phyloP scores from a whole-genome alignment of 2,797 vertebrate genomes.

The Pagetopsis macropterus region DNA sequence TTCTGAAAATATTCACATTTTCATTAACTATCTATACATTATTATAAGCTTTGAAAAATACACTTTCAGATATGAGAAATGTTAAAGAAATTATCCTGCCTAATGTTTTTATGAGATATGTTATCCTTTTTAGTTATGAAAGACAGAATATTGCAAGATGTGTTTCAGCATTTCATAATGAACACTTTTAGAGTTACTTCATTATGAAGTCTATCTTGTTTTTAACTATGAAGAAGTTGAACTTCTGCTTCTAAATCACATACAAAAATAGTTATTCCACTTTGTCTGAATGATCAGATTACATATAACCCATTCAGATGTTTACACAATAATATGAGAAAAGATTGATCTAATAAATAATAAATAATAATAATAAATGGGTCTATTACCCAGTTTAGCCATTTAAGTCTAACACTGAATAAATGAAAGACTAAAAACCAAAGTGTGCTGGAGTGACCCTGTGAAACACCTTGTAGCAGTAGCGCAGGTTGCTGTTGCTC shows the following conservation, averaged over 20 bases:
- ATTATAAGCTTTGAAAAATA: background rate
- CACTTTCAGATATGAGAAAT: background rate
- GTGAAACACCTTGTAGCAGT: constrained; percentile 93
- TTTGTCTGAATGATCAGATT: background rate
- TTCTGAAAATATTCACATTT: background rate
- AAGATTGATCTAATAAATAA: background rate
- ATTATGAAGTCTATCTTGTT: background rate
- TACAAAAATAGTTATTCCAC: background rate
- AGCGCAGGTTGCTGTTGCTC: constrained; percentile 85
- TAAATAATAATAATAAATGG: too few species aligned
- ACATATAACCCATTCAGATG: background rate
- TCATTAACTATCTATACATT: background rate
- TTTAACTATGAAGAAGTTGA: background rate
- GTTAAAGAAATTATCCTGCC: background rate
- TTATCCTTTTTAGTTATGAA: background rate
- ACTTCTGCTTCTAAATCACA: background rate
- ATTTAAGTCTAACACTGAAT: background rate
- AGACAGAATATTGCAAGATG: background rate
- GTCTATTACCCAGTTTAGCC: background rate
- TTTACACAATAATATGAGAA: background rate
- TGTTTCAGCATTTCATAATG: background rate
- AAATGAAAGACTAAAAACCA: background rate
- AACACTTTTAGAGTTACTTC: background rate
- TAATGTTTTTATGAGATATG: background rate
- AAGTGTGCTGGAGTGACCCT: background rate